Conservation (phyloP, 1,140 invertebrate genomes). For the Araneus ventricosus region DNA sequence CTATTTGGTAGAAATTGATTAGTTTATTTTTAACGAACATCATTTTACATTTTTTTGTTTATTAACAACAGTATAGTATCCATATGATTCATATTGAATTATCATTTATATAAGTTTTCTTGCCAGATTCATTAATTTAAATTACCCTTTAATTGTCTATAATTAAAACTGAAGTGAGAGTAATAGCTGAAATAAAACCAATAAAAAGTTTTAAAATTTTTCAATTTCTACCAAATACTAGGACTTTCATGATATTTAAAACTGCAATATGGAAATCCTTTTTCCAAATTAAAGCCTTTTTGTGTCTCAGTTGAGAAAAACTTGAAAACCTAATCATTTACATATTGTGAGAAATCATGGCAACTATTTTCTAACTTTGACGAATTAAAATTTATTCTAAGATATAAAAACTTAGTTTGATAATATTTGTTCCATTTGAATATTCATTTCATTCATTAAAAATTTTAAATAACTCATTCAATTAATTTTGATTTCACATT, state of each 20-base stretch:
- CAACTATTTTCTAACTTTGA: neutral
- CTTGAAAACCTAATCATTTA: neutral
- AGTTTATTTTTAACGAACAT: no score
- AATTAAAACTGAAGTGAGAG: neutral
- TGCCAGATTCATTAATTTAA: neutral
- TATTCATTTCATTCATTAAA: neutral
- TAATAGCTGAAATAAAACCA: neutral
- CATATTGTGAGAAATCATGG: neutral
- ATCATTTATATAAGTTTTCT: neutral
- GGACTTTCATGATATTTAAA: neutral
- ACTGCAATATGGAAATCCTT: neutral
- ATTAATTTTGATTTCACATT: no score
- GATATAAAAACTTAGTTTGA: neutral
- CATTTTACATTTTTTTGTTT: neutral
- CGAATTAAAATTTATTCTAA: neutral
- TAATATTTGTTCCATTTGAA: neutral
- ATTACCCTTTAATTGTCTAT: neutral
- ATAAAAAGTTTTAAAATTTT: no score
- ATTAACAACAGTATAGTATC: neutral
- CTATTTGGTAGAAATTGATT: slow-evolving; percentile 21
- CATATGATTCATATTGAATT: neutral
- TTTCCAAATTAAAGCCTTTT: slow-evolving; percentile 14
- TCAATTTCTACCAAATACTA: slow-evolving; percentile 10
- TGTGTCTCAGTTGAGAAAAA: neutral
- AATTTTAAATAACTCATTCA: no score